Evolutionary conservation across 2,888 invertebrate species (phyloP).

Genomic region (Apocheima hispidaria): DNA sequence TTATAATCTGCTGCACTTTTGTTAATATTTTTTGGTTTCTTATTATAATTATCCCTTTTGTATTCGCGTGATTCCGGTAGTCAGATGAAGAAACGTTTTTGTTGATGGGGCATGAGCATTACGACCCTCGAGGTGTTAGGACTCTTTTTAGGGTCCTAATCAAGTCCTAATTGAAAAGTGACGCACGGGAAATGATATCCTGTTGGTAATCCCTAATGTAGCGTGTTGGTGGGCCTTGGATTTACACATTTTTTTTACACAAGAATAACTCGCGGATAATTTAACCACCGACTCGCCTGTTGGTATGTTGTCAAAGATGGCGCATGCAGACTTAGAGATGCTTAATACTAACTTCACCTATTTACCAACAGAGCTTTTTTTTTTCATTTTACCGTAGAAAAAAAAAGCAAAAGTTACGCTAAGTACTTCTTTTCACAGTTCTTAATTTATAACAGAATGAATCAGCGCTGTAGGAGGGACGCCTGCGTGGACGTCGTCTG

Average conservation of each 20-base stretch:
- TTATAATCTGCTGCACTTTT: neutral
- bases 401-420: too few species aligned
- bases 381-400: too few species aligned
- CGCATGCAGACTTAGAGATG: too few species aligned
- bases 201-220: neutral
- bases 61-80: slow-evolving; percentile 29
- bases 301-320: too few species aligned
- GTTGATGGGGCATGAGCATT: slow-evolving; percentile 6
- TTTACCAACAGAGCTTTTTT: too few species aligned
- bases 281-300: too few species aligned
- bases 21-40: slow-evolving; percentile 15
- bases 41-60: slow-evolving; percentile 19
- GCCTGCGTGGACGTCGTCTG: too few species aligned
- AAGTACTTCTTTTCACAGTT: too few species aligned
- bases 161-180: slow-evolving; percentile 4
- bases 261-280: too few species aligned
- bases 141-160: neutral
- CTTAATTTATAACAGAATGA: too few species aligned
- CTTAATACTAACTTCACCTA: too few species aligned
- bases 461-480: too few species aligned
- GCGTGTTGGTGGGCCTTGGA: slow-evolving; percentile 1
- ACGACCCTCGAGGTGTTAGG: slow-evolving; percentile 3
- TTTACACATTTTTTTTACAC: neutral
- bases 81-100: slow-evolving; percentile 15
- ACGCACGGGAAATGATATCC: neutral